Evolutionary conservation across 1,140 invertebrate genomes (phyloP).

Genomic region (Conus ventricosus): DNA sequence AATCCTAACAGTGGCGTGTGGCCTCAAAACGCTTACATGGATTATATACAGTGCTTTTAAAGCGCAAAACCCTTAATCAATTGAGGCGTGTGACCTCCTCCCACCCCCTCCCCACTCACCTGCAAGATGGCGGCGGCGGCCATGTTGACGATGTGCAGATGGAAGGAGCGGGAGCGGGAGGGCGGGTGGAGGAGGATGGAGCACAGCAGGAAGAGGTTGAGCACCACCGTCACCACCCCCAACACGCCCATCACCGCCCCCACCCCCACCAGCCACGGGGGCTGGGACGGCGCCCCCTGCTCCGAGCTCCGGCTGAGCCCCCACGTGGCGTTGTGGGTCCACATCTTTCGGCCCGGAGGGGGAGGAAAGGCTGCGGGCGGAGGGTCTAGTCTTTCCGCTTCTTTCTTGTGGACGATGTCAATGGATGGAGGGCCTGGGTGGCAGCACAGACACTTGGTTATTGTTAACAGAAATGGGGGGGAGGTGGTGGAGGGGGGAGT

Average conservation of each 20-base stretch:
- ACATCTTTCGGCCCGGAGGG: background rate
- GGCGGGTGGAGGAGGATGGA: constrained; percentile 24
- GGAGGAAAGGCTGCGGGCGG: too few relatives aligned
- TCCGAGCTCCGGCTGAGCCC: background rate
- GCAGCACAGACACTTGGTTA: too few relatives aligned
- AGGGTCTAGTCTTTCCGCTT: too few relatives aligned
- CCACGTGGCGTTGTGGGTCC: constrained; percentile 20
- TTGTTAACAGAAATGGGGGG: too few relatives aligned
- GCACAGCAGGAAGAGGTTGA: constrained; percentile 32
- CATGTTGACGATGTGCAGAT: constrained; percentile 45
- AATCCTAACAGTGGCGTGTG: too few relatives aligned
- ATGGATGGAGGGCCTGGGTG: too few relatives aligned
- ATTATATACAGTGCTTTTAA: too few relatives aligned
- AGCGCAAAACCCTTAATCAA: too few relatives aligned
- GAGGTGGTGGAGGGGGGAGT: too few relatives aligned
- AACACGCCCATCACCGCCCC: constrained; percentile 26
- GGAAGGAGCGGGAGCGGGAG: constrained; percentile 33
- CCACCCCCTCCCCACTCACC: background rate
- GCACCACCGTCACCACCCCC: constrained; percentile 30
- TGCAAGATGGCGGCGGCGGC: constrained; percentile 35
- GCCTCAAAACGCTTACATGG: too few relatives aligned
- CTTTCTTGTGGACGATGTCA: too few relatives aligned
- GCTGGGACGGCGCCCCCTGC: background rate
- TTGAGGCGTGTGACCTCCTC: too few relatives aligned
- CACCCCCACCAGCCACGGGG: background rate